Base-by-base conservation (phyloP, 1,140 invertebrate species). In the Eumeta japonica region DNA sequence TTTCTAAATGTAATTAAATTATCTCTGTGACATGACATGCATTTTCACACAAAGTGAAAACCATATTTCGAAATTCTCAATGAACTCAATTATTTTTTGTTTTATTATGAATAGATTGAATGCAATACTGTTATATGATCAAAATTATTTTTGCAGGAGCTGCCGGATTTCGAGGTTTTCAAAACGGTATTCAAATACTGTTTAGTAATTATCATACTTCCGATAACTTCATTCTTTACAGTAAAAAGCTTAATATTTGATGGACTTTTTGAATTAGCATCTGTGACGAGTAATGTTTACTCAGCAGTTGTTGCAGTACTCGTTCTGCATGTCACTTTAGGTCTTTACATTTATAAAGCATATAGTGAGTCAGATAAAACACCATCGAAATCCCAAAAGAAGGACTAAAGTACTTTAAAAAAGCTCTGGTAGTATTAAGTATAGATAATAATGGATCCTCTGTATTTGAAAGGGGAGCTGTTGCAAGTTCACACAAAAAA, bases 291-390 rank as follows among this genome's bases (percentile, higher is more conserved):
- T 42, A 89, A 87, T 64, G 84, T 90, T 28, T 88, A 84, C 55
- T 81, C 87, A 10, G 87, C 87, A 28, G 79, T 85, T 13, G 77
- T 83, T 36, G 83, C 87, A 2, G 79, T 90, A 5, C 46, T 87
- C 2, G 79, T 85, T 10, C 61, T 90, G 24, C 87, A 90, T 56
- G 45, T 87, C 28, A 85, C 85, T 5, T 50, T 89, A 20, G 87
- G 83, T n/a, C 61, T 86, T 15, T 89, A 88, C 54, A 88, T 90
- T 57, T 87, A 85, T 47, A 80, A 77, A 50, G 87, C 87, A 1
- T 89, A 88, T 54, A 85, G 79, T 46, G 82, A 75, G 46, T 30
- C 62, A 4, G 75, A 77, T 12, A 70, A 55, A 56, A 2, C 43
- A 18, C 54, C 63, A 27, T 28, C 45, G 15, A 77, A 75, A 48